phyloP scores from a whole-genome alignment of 2,113 vertebrate genomes.

The Gavia stellata region DNA sequence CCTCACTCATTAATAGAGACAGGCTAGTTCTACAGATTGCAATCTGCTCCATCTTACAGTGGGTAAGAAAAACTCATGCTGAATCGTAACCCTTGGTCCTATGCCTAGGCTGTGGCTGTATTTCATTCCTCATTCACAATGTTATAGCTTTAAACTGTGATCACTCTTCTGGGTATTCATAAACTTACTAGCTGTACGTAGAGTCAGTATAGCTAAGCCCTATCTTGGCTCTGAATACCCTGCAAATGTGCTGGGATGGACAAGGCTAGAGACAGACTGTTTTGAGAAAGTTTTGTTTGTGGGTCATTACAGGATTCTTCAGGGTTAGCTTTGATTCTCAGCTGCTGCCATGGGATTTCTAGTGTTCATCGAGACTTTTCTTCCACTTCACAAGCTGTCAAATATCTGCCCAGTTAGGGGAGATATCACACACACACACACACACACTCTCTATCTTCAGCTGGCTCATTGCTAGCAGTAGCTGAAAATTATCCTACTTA shows the following conservation, averaged over 20 bases:
- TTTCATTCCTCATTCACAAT: background rate
- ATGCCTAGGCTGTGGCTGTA: background rate
- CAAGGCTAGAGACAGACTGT: background rate
- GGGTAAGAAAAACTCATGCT: background rate
- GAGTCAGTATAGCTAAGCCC: background rate
- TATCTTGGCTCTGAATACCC: background rate
- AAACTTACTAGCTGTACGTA: background rate
- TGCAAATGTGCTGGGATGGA: background rate
- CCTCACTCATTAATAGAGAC: background rate
- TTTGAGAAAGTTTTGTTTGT: background rate
- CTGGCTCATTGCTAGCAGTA: background rate
- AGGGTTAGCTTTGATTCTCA: background rate
- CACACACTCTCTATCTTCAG: background rate
- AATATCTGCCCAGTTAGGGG: background rate
- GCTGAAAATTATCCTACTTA: background rate
- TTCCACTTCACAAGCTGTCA: background rate
- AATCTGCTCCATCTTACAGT: background rate
- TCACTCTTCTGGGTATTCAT: background rate
- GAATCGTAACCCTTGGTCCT: background rate
- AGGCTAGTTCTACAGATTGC: background rate
- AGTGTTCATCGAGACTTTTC: background rate
- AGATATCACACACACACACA: background rate
- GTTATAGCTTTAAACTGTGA: background rate
- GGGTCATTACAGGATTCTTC: background rate
- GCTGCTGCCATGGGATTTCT: background rate